Conservation (phyloP, 2,113 vertebrate genomes). For the Melanotaenia duboulayi region DNA sequence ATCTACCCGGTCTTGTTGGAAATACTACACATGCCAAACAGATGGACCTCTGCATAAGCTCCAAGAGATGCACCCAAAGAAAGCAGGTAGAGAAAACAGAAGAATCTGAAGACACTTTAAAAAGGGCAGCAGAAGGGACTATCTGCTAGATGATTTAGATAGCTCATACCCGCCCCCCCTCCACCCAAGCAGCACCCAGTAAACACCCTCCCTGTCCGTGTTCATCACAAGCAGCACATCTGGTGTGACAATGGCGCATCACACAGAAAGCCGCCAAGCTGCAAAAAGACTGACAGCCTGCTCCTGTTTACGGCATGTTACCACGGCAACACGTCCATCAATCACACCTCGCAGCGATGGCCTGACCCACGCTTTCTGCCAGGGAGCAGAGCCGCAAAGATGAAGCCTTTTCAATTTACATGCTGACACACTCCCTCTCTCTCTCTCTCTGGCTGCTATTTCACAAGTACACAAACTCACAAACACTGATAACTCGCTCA, state of each 20-base stretch:
- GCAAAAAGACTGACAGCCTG: slow-evolving; percentile 81
- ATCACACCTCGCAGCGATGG: slow-evolving; percentile 80
- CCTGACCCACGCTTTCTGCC: slow-evolving; percentile 81
- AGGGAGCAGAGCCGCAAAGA: slow-evolving; percentile 77
- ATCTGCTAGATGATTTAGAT: slow-evolving; percentile 73
- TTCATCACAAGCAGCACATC: slow-evolving; percentile 81
- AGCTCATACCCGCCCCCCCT: slow-evolving; percentile 22
- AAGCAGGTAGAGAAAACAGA: slow-evolving; percentile 21
- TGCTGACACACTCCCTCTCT: slow-evolving; percentile 70
- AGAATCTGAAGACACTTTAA: slow-evolving; percentile 26
- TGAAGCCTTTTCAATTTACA: slow-evolving; percentile 80
- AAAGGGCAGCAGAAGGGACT: slow-evolving; percentile 32
- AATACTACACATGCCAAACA: slow-evolving; percentile 4
- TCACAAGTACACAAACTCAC: slow-evolving; percentile 65
- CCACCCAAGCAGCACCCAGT: slow-evolving; percentile 46
- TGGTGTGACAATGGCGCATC: slow-evolving; percentile 82
- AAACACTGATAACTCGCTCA: slow-evolving; percentile 39
- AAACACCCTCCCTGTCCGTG: slow-evolving; percentile 77
- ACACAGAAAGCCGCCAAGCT: slow-evolving; percentile 73
- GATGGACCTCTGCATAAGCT: slow-evolving; percentile 23
- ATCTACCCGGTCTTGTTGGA: slow-evolving; percentile 4
- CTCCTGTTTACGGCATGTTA: slow-evolving; percentile 80
- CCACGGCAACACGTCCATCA: slow-evolving; percentile 82
- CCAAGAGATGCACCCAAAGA: slow-evolving; percentile 32
- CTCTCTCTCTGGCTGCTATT: slow-evolving; percentile 42